phyloP scores from a whole-genome alignment of 1,140 invertebrate genomes.

The Thalassaphorura encarpata region DNA sequence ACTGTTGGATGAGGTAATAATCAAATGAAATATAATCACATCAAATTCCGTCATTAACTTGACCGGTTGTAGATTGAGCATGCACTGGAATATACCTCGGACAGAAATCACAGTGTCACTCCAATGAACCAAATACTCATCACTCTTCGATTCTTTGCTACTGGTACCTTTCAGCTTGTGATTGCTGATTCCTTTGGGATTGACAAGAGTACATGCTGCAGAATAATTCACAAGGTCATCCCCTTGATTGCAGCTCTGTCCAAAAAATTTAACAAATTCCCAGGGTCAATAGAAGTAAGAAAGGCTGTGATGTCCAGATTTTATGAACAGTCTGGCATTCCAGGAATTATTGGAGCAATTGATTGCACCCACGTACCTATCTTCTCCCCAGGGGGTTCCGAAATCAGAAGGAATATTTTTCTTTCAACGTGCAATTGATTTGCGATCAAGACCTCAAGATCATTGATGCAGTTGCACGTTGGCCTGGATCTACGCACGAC shows the following conservation, averaged over 20 bases:
- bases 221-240: slow-evolving; percentile 25
- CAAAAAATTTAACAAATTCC: neutral
- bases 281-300: neutral
- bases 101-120: neutral
- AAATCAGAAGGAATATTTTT: slow-evolving; percentile 27
- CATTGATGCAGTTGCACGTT: slow-evolving; percentile 24
- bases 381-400: slow-evolving; percentile 30
- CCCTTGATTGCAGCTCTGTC: neutral
- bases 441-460: slow-evolving; percentile 21
- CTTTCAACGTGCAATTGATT: slow-evolving; percentile 29
- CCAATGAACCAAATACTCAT: slow-evolving; percentile 3
- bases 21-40: too few species aligned
- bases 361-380: slow-evolving; percentile 33
- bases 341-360: slow-evolving; percentile 28
- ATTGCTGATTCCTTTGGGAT: slow-evolving; percentile 26
- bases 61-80: slow-evolving; percentile 1
- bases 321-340: slow-evolving; percentile 5
- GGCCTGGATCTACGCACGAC: slow-evolving; percentile 32
- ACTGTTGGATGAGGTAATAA: too few species aligned
- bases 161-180: slow-evolving; percentile 15
- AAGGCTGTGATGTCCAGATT: neutral
- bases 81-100: neutral
- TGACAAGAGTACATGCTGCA: slow-evolving; percentile 21
- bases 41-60: neutral
- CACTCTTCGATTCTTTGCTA: neutral